Evolutionary conservation across 2,888 invertebrate species (phyloP), one percentile per base, ranked within the genome.

Genomic region (Limenitis arthemis): DNA sequence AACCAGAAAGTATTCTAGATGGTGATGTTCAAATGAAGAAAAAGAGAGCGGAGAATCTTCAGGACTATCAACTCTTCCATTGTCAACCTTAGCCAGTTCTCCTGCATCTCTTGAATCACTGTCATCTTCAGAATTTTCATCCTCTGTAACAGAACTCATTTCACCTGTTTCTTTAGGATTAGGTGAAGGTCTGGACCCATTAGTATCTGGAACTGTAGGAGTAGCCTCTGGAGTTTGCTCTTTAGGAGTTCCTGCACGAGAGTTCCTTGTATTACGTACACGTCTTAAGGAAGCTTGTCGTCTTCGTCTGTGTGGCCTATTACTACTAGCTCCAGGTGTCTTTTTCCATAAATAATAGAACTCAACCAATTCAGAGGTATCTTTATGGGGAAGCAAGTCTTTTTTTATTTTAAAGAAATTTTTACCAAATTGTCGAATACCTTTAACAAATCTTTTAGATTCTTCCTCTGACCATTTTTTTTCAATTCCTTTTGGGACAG

Each of bases 331-430:
- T 68, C 97, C 97, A 20, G 98, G 97, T 37, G 98, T 98, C 88
- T 99, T 99, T 88, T 99, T 99, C 99, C 99, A 99, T 73, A 98
- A 89, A 86, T 99, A 99, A 86, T 99, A 99, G 87, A 96, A 99
- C 79, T 98, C 98, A 49, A 99, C 98, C 71, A 99, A 86, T 77
- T 99, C 98, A 51, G 97, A 93, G 69, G 98, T 98, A 74, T 98
- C 97, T 88, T 98, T 97, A 77, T 98, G 96, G 51, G 98, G 97
- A 65, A 99, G 88, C 64, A 98, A 88, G 83, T 99, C 99, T 81
- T 98, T 98, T 67, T 94, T 91, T 70, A 99, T 99, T 72, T 97
- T 93, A 85, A 97, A 97, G 88, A 99, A 99, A 86, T 99, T 99
- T 87, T 99, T 99, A 66, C 99, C 99, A 87, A 97, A 97, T 78